Evolutionary conservation across 2,113 vertebrate genomes (phyloP), one percentile per base, ranked within the genome.

Genomic region (Datnioides undecimradiatus): DNA sequence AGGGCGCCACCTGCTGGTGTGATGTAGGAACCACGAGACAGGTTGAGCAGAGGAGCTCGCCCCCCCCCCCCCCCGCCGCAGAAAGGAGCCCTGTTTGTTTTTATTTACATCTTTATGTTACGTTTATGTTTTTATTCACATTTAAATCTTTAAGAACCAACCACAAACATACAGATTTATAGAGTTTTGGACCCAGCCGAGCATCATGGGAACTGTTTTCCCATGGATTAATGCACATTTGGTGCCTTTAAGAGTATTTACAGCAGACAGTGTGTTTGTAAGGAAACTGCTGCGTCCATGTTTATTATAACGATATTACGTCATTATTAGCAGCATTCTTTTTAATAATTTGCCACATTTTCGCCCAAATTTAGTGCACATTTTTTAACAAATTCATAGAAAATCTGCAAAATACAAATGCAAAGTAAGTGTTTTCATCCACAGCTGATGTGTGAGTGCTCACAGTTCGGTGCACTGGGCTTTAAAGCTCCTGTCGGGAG

Each of bases 1-100:
- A n/a, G n/a, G n/a, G 67, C 25, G 82, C 31, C 80, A 13, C 73
- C 66, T 84, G 77, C 80, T 82, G 87, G 81, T 76, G 75, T 17
- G 43, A 73, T 41, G 4, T 4, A 29, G 55, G 33, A 52, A 70
- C 33, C 8, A 59, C 25, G 48, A 0, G 38, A 64, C 10, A 0
- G 7, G 36, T 49, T 23, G 36, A 1, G 5, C 7, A 83, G 68
- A 71, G 59, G 23, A 80, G 65, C 86, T 57, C n/a, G n/a, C n/a
- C n/a, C n/a, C n/a, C n/a, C n/a, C n/a, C n/a, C n/a, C n/a, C n/a
- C n/a, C n/a, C n/a, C n/a, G n/a, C n/a, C n/a, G n/a, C n/a, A n/a
- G n/a, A n/a, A n/a, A n/a, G n/a, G n/a, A 78, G 83, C 80, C 81
- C 60, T 49, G 12, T 76, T 85, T 85, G 16, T 48, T 66, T 80